Conservation (phyloP, 2,113 vertebrate genomes). For the Toxotes jaculatrix region DNA sequence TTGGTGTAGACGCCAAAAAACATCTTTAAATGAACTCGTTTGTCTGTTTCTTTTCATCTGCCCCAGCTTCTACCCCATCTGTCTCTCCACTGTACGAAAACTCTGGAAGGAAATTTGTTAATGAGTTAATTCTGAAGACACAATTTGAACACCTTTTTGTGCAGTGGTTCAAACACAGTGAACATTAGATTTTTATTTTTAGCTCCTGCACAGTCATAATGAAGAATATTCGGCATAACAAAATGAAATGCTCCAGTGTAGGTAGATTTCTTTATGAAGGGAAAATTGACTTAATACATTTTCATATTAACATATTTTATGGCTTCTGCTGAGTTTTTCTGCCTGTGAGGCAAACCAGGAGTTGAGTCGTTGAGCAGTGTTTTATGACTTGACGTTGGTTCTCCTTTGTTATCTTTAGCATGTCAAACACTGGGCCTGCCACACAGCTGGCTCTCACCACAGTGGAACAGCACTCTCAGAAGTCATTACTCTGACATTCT, state of each 20-base stretch:
- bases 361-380: constrained; percentile 19
- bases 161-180: constrained; percentile 1
- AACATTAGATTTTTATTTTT: constrained; percentile 20
- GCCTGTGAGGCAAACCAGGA: constrained; percentile 49
- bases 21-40: constrained; percentile 81
- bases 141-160: constrained; percentile 27
- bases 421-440: constrained; percentile 67
- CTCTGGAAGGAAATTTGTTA: constrained; percentile 46
- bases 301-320: constrained; percentile 44
- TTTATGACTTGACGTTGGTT: constrained; percentile 37
- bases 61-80: constrained; percentile 56
- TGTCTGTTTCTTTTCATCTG: constrained; percentile 76
- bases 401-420: constrained; percentile 64
- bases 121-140: constrained; percentile 41
- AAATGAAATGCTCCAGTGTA: constrained; percentile 4
- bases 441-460: constrained; percentile 66
- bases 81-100: constrained; percentile 20
- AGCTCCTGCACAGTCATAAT: background rate
- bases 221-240: constrained; percentile 22
- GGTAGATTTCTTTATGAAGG: constrained; percentile 9
- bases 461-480: constrained; percentile 43
- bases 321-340: constrained; percentile 38
- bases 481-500: constrained; percentile 61
- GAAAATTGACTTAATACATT: constrained; percentile 16
- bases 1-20: constrained; percentile 76